A percentile compares a stretch with the other conserved stretches of the same genome.
phyloP scores from a whole-genome alignment of 2,888 invertebrate genomes.

The Eupithecia insigniata region DNA sequence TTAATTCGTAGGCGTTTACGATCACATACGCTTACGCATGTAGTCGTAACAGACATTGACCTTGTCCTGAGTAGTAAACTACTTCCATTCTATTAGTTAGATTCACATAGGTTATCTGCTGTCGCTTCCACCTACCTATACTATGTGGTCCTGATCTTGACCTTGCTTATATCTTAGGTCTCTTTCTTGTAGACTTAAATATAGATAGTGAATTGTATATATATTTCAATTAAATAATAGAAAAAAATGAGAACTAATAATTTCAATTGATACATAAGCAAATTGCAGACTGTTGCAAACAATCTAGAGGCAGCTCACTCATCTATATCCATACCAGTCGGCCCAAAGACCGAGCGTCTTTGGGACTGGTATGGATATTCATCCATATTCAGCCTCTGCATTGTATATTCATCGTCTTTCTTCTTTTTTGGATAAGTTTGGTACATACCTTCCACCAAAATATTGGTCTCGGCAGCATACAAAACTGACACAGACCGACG shows the following conservation, averaged over 20 bases:
- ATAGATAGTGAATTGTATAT: neutral
- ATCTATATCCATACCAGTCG: neutral
- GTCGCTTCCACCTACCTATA: neutral
- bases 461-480: neutral
- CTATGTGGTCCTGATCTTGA: neutral
- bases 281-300: no score
- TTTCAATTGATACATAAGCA: no score
- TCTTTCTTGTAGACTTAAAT: neutral
- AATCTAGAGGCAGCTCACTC: no score
- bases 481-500: neutral
- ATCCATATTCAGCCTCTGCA: no score
- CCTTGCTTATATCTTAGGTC: neutral
- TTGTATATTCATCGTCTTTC: no score
- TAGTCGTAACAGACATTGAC: conserved; percentile 73
- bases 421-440: neutral
- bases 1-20: conserved; percentile 48
- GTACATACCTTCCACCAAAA: neutral
- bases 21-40: conserved; percentile 47
- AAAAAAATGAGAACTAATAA: no score
- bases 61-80: conserved; percentile 55
- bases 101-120: conserved; percentile 3
- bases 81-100: neutral
- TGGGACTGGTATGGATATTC: no score
- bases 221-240: no score
- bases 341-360: no score